phyloP scores from a whole-genome alignment of 1,140 invertebrate species.

The Prorops nasuta region DNA sequence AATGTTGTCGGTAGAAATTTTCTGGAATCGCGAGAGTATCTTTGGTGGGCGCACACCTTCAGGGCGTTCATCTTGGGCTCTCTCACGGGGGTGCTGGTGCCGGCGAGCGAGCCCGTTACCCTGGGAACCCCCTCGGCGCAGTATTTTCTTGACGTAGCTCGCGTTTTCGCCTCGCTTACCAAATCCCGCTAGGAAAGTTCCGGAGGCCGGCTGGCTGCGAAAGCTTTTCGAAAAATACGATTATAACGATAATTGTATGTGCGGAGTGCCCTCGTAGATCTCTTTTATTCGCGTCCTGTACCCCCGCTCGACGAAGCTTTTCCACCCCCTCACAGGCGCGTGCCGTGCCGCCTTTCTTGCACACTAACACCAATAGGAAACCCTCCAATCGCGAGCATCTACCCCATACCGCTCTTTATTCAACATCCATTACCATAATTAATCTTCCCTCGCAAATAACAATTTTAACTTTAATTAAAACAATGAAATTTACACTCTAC shows the following conservation, averaged over 20 bases:
- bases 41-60: background rate
- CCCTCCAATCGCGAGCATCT: no score
- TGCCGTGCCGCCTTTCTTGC: no score
- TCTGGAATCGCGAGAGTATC: constrained; percentile 1
- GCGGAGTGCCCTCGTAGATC: constrained; percentile 46
- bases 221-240: constrained; percentile 50
- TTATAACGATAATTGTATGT: constrained; percentile 56
- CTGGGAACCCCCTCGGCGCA: constrained; percentile 20
- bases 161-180: constrained; percentile 43
- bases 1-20: no score
- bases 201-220: constrained; percentile 17
- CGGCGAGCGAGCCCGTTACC: constrained; percentile 15
- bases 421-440: no score
- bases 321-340: no score
- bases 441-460: no score
- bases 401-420: no score
- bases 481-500: no score
- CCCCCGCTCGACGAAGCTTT: background rate
- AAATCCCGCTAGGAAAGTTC: constrained; percentile 48
- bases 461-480: no score
- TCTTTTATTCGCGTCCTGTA: constrained; percentile 43
- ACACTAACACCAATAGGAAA: no score
- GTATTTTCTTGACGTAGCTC: constrained; percentile 36
- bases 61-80: background rate
- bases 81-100: constrained; percentile 11